These are phyloP conservation scores for Pyrocoelia pectoralis DNA, from an alignment of 2,888 invertebrate genomes.

Conservation along the genomic window DNA sequence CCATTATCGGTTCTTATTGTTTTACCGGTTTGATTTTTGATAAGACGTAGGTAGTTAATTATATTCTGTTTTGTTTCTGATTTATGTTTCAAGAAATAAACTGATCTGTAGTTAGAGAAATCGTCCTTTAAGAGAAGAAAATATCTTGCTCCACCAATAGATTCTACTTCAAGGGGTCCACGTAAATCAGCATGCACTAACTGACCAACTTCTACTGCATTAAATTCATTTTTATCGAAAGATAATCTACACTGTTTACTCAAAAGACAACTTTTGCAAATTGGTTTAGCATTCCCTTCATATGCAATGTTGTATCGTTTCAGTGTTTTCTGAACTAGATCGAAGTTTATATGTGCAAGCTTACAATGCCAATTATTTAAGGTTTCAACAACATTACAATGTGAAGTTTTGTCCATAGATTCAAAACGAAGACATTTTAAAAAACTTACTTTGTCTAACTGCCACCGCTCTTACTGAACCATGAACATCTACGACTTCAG, in stretches of 20 bases:
- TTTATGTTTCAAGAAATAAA: slow-evolving; percentile 30
- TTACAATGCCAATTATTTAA: background rate
- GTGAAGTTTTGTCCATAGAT: background rate
- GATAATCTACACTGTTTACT: slow-evolving; percentile 6
- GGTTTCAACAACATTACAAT: background rate
- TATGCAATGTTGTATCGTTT: background rate
- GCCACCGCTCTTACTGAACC: slow-evolving; percentile 1
- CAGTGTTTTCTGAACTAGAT: background rate
- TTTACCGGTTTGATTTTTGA: slow-evolving; percentile 45
- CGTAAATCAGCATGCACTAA: slow-evolving; percentile 13
- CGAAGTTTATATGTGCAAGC: slow-evolving; percentile 2
- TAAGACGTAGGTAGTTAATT: slow-evolving; percentile 13
- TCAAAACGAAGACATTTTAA: background rate
- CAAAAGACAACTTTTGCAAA: background rate
- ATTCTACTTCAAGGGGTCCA: slow-evolving; percentile 7
- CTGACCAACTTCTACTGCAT: background rate
- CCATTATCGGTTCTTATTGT: slow-evolving; percentile 48
- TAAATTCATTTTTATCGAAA: background rate
- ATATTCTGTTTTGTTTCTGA: slow-evolving; percentile 17
- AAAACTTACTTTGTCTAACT: slow-evolving; percentile 3
- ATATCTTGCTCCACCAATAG: slow-evolving; percentile 17
- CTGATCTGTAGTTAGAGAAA: slow-evolving; percentile 34
- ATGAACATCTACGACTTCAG: background rate
- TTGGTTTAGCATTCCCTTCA: background rate
- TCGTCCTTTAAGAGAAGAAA: slow-evolving; percentile 40